Percentiles rank a stretch among this genome's conserved stretches.
phyloP scores from a whole-genome alignment of 2,888 invertebrate genomes.

The Onchidella celtica region DNA sequence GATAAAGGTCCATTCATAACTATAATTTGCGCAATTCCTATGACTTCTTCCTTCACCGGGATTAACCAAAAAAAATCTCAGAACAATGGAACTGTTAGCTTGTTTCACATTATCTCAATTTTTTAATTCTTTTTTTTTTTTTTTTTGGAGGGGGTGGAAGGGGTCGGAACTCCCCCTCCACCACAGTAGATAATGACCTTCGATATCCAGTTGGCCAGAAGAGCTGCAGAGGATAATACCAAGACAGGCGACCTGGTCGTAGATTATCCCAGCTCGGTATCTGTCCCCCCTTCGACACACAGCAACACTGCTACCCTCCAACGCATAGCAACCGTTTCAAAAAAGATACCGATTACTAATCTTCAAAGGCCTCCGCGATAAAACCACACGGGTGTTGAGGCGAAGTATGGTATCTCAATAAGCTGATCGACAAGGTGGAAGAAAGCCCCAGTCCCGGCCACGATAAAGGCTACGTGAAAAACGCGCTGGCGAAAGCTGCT shows the following conservation, averaged over 20 bases:
- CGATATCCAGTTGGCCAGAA: too few species aligned
- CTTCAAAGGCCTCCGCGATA: slow-evolving; percentile 30
- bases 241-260: neutral
- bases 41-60: too few species aligned
- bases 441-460: neutral
- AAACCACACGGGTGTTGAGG: slow-evolving; percentile 27
- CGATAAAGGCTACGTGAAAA: neutral
- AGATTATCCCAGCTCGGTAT: neutral
- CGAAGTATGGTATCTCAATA: slow-evolving; percentile 36
- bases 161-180: too few species aligned
- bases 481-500: neutral
- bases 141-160: too few species aligned
- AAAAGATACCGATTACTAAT: slow-evolving; percentile 22
- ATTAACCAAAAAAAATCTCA: too few species aligned
- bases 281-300: slow-evolving; percentile 1
- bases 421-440: slow-evolving; percentile 14
- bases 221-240: neutral
- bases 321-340: slow-evolving; percentile 28
- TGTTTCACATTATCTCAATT: too few species aligned
- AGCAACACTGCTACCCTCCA: slow-evolving; percentile 13
- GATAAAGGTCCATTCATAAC: too few species aligned
- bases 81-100: too few species aligned
- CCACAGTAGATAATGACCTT: too few species aligned
- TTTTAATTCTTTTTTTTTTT: too few species aligned
- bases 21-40: too few species aligned